Conservation (phyloP, 2,113 vertebrate species). For the Thymallus thymallus region DNA sequence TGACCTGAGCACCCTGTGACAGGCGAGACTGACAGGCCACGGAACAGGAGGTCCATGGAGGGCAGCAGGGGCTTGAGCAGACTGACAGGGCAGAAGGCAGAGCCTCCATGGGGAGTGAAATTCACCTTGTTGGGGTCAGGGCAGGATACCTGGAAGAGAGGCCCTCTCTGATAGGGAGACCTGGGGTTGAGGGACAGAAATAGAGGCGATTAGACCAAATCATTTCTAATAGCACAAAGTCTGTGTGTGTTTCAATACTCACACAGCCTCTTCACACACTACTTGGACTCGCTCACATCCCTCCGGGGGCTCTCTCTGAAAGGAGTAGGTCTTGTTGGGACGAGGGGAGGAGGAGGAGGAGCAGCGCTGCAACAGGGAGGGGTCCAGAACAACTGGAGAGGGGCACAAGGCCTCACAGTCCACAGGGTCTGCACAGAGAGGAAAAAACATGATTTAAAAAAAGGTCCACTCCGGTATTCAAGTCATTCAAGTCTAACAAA, state of each 20-base stretch:
- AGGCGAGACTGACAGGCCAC: constrained; percentile 74
- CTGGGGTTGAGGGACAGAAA: constrained; percentile 49
- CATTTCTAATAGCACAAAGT: fast-evolving
- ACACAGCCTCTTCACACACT: constrained; percentile 87
- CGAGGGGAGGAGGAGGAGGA: constrained; percentile 80
- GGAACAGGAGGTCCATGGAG: constrained; percentile 81
- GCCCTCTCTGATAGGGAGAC: constrained; percentile 59
- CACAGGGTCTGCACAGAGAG: constrained; percentile 18
- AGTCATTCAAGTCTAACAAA: background rate
- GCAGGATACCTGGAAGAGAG: constrained; percentile 74
- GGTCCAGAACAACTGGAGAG: constrained; percentile 54
- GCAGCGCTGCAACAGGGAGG: constrained; percentile 74
- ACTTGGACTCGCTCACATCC: constrained; percentile 86
- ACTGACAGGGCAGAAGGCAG: constrained; percentile 89
- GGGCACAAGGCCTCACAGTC: constrained; percentile 43
- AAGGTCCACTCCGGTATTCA: background rate
- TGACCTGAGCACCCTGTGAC: constrained; percentile 46
- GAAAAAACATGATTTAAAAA: background rate
- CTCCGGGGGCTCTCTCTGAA: constrained; percentile 89
- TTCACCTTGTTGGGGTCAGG: constrained; percentile 94
- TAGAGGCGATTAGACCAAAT: background rate
- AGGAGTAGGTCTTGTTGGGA: constrained; percentile 88
- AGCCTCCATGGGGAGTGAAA: constrained; percentile 86
- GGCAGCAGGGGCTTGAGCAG: constrained; percentile 85
- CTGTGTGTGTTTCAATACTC: constrained; percentile 61